A percentile compares a stretch with the other conserved stretches of the same genome.
These are phyloP conservation scores for Scophthalmus maximus DNA, from an alignment of 2,113 vertebrate genomes.

Conservation along the genomic window DNA sequence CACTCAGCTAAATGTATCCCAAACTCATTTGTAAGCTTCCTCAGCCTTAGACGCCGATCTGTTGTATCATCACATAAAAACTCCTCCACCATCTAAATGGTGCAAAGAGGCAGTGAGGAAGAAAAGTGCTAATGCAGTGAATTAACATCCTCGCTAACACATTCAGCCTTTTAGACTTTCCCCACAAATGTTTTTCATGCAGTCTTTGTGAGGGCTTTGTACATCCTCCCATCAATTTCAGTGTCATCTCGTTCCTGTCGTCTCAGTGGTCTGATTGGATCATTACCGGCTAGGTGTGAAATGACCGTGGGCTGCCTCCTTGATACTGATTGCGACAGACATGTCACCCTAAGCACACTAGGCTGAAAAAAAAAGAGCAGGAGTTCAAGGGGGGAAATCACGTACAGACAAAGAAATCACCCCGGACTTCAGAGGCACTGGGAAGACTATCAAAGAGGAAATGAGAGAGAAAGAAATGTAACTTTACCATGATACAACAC, in stretches of 20 bases:
- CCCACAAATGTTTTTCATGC: not conserved
- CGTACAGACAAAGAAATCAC: not conserved
- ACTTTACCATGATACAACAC: not conserved
- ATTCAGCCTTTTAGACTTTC: too few relatives aligned
- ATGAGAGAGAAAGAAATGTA: not conserved
- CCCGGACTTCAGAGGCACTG: not conserved
- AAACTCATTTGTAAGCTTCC: not conserved
- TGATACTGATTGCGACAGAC: slow-evolving; percentile 56
- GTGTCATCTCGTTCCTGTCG: slow-evolving; percentile 55
- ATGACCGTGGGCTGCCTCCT: slow-evolving; percentile 51
- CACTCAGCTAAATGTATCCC: not conserved
- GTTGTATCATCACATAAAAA: not conserved
- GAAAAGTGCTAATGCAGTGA: too few relatives aligned
- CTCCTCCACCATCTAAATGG: too few relatives aligned
- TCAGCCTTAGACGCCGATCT: not conserved
- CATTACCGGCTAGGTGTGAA: slow-evolving; percentile 66
- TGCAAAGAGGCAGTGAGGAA: too few relatives aligned
- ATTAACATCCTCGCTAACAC: too few relatives aligned
- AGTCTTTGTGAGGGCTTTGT: slow-evolving; percentile 41
- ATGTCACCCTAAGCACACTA: slow-evolving; percentile 21
- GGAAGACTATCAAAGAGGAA: not conserved
- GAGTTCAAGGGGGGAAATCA: slow-evolving; percentile 15
- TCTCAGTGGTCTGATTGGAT: slow-evolving; percentile 55
- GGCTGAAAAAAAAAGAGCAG: slow-evolving; percentile 36
- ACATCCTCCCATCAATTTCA: slow-evolving; percentile 41